Conservation (phyloP, 2,113 vertebrate genomes). For the Riparia riparia region DNA sequence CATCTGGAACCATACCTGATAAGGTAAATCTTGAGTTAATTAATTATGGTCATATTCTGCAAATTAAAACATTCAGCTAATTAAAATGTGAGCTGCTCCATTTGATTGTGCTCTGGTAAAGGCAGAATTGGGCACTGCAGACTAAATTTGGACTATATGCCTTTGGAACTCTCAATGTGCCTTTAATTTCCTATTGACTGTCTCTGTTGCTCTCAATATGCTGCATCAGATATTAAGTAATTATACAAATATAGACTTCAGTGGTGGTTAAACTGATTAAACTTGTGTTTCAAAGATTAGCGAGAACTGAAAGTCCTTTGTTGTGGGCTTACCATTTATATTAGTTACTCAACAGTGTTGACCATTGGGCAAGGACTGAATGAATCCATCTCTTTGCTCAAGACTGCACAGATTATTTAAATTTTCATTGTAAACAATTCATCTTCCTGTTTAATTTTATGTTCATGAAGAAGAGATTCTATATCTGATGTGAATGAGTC, state of each 20-base stretch:
- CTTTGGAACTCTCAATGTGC: neutral
- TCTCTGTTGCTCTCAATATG: neutral
- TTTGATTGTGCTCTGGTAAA: neutral
- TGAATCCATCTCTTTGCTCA: neutral
- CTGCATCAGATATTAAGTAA: neutral
- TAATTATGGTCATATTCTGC: neutral
- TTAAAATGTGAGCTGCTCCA: neutral
- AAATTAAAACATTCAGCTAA: neutral
- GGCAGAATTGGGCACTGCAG: neutral
- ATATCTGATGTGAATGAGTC: neutral
- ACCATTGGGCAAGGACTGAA: neutral
- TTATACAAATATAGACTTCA: neutral
- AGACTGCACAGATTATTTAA: neutral
- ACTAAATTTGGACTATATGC: neutral
- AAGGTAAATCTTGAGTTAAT: neutral
- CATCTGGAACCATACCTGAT: rapidly evolving
- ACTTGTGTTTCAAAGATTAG: neutral
- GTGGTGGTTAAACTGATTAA: neutral
- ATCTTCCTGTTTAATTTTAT: neutral
- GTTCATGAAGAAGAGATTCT: neutral
- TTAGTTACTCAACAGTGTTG: neutral
- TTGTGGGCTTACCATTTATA: neutral
- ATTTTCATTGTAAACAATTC: neutral
- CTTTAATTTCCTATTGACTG: neutral
- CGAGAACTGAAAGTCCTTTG: neutral